Evolutionary conservation across 2,888 invertebrate species (phyloP).

Genomic region (Aricia artaxerxes): DNA sequence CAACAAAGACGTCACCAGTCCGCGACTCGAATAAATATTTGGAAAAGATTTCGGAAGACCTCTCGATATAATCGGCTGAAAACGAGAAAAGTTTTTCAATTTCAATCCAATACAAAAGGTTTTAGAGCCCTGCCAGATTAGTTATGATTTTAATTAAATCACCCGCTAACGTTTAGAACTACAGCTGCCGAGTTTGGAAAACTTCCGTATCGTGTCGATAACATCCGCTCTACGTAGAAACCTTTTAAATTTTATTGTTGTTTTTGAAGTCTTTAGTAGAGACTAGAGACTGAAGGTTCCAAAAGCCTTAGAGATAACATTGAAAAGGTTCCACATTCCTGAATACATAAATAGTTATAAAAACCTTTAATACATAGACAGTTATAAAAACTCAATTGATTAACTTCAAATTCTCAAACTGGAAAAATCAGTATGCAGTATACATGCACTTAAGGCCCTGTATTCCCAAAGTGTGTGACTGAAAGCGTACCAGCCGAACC

Average conservation of each 20-base stretch:
- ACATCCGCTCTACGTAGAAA: neutral
- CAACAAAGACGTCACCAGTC: conserved; percentile 35
- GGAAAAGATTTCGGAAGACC: conserved; percentile 61
- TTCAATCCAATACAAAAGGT: conserved; percentile 64
- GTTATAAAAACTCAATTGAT: too few species aligned
- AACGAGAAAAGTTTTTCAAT: conserved; percentile 78
- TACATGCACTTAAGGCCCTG: too few species aligned
- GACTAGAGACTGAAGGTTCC: neutral
- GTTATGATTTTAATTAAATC: conserved; percentile 61
- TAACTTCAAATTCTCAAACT: too few species aligned
- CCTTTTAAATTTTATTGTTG: neutral
- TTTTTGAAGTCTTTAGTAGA: neutral
- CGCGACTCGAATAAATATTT: conserved; percentile 60
- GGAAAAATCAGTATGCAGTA: too few species aligned
- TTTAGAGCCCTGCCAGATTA: conserved; percentile 54
- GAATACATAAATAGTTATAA: neutral
- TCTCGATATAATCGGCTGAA: conserved; percentile 65
- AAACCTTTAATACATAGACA: too few species aligned
- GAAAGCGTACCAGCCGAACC: too few species aligned
- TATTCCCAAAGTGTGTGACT: too few species aligned
- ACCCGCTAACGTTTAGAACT: conserved; percentile 31
- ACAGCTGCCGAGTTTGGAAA: conserved; percentile 22
- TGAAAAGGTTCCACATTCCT: neutral
- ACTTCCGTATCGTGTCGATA: conserved; percentile 21
- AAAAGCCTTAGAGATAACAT: neutral